Evolutionary conservation across 2,888 invertebrate species (phyloP), one percentile per base, ranked within the genome.

Genomic region (Lydus trimaculatus): DNA sequence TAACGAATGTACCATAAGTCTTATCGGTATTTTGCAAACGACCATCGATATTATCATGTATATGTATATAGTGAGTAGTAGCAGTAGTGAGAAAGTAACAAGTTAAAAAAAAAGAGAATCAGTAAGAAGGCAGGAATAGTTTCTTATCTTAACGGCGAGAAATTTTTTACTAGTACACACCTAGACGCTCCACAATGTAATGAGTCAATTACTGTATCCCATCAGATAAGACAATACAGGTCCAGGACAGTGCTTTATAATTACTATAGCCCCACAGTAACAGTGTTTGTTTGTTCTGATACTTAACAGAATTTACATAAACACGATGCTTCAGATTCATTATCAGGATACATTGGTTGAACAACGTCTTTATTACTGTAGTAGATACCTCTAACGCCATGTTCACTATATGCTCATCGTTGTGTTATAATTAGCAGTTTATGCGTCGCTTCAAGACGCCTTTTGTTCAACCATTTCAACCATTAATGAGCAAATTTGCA

Each of bases 121-220:
- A 43, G 75, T 75, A 52, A 52, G 67, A 71, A 75, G 72, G 78
- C 68, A 79, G 78, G 73, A 72, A 72, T 71, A 69, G 69, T 72
- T 52, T 52, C 76, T 83, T 84, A 84, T 84, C 84, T 82, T 76
- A 81, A 82, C 81, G 81, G 83, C 83, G 83, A 81, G 82, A 83
- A 83, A 76, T 83, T 83, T 83, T 84, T 84, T 83, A 83, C 83
- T 83, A 81, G 82, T 80, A 79, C 83, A 83, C 84, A 84, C 84
- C 83, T 83, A 81, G 79, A 75, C 80, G 78, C 78, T 80, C 81
- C 80, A 80, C 81, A 82, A 81, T 79, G 83, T 84, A 84, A 83
- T 82, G 84, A 84, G 83, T 84, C 84, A 84, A 84, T 84, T 84
- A 84, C 83, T 76, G 82, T 75, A 78, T 79, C 82, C 79, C 78